phyloP scores from a whole-genome alignment of 2,888 invertebrate species.

The Lasioglossum vierecki region DNA sequence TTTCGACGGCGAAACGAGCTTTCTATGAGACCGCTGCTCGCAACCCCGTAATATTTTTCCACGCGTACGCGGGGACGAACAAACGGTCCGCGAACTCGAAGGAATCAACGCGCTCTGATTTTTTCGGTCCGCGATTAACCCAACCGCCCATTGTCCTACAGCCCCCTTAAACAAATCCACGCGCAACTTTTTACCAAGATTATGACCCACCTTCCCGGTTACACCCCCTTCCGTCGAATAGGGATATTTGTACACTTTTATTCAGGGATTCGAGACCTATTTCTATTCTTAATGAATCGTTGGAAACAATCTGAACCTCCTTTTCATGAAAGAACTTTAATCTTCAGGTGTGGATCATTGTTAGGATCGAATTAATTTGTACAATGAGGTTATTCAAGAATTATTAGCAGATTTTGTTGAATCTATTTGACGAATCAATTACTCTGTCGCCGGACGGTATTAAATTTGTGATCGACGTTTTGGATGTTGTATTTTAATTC shows the following conservation, averaged over 20 bases:
- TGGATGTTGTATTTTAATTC: neutral
- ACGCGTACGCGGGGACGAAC: slow-evolving; percentile 19
- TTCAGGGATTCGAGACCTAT: neutral
- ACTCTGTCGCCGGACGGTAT: neutral
- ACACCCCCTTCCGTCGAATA: neutral
- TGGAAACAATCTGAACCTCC: neutral
- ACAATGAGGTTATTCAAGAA: neutral
- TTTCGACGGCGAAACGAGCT: neutral
- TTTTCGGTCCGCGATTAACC: slow-evolving; percentile 19
- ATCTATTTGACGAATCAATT: neutral
- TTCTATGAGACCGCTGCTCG: neutral
- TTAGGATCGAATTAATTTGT: neutral
- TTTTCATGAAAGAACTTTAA: neutral
- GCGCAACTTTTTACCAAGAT: neutral
- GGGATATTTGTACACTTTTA: neutral
- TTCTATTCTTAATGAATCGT: neutral
- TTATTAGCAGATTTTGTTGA: neutral
- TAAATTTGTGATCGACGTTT: neutral
- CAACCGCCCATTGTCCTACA: neutral
- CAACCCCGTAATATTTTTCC: slow-evolving; percentile 1
- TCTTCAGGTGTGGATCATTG: neutral
- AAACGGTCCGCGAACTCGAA: slow-evolving; percentile 7
- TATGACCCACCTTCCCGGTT: neutral
- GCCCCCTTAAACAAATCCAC: neutral
- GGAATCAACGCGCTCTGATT: slow-evolving; percentile 33